Percentiles rank a stretch among this genome's conserved stretches.
Conservation (phyloP, 2,797 vertebrate genomes). For the Hypotaenidia okinawae region DNA sequence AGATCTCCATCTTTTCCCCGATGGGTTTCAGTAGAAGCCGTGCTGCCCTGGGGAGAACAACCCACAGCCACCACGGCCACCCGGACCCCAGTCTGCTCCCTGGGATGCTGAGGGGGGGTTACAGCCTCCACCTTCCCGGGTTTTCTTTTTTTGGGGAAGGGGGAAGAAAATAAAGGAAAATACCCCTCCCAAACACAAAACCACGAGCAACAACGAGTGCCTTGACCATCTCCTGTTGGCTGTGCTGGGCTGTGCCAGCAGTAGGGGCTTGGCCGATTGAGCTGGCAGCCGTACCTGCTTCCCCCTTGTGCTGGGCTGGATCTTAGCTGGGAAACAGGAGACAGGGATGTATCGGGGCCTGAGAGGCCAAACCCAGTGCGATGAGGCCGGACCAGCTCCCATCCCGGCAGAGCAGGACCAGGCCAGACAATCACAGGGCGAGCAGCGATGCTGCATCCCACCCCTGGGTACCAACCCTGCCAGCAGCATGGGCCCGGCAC, state of each 20-base stretch:
- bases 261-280: neutral
- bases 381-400: neutral
- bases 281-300: neutral
- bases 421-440: neutral
- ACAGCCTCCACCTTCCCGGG: neutral
- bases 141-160: neutral
- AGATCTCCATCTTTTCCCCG: neutral
- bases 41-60: neutral
- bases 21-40: neutral
- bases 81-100: fast-evolving
- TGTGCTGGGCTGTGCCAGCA: fast-evolving
- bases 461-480: neutral
- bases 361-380: neutral
- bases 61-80: fast-evolving
- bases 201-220: constrained; percentile 54
- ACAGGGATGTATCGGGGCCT: neutral
- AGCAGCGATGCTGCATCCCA: fast-evolving
- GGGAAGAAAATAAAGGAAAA: neutral
- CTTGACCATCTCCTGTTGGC: constrained; percentile 10
- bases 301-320: neutral
- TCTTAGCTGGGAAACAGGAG: neutral
- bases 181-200: neutral
- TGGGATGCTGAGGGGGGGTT: fast-evolving
- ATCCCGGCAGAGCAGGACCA: neutral
- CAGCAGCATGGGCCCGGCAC: neutral